Conservation (phyloP, 2,888 invertebrate genomes). For the Nomada fabriciana region DNA sequence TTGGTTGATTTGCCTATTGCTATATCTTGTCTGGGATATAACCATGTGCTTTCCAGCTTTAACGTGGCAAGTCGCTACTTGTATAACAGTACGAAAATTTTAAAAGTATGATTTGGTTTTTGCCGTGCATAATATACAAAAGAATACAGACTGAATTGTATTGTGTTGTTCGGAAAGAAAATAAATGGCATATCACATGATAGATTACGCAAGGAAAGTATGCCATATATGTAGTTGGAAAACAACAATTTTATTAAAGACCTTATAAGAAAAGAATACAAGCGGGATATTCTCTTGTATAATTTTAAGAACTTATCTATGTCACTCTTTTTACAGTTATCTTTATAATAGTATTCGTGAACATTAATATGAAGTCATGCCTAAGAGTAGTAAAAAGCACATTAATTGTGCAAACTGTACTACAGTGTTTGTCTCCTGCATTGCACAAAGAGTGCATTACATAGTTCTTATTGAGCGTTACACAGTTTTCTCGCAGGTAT, state of each 20-base stretch:
- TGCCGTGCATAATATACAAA: too few species aligned
- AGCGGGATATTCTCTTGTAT: slow-evolving; percentile 47
- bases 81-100: too few species aligned
- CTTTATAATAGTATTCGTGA: slow-evolving; percentile 33
- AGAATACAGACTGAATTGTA: too few species aligned
- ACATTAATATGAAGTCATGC: slow-evolving; percentile 33
- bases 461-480: slow-evolving; percentile 30
- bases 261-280: slow-evolving; percentile 61
- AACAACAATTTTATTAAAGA: slow-evolving; percentile 67
- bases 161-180: neutral
- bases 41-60: too few species aligned
- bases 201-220: neutral
- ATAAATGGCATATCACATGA: too few species aligned
- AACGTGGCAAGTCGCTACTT: too few species aligned
- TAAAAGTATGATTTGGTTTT: too few species aligned
- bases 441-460: slow-evolving; percentile 8
- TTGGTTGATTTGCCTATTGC: too few species aligned
- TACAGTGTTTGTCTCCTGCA: slow-evolving; percentile 21
- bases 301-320: slow-evolving; percentile 50
- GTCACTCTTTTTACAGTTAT: slow-evolving; percentile 35
- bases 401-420: slow-evolving; percentile 31
- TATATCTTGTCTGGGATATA: too few species aligned
- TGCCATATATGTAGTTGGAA: slow-evolving; percentile 31
- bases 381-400: slow-evolving; percentile 27
- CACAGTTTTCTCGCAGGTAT: neutral